Evolutionary conservation across 2,797 vertebrate genomes (phyloP).

Genomic region (Liparis tanakae): DNA sequence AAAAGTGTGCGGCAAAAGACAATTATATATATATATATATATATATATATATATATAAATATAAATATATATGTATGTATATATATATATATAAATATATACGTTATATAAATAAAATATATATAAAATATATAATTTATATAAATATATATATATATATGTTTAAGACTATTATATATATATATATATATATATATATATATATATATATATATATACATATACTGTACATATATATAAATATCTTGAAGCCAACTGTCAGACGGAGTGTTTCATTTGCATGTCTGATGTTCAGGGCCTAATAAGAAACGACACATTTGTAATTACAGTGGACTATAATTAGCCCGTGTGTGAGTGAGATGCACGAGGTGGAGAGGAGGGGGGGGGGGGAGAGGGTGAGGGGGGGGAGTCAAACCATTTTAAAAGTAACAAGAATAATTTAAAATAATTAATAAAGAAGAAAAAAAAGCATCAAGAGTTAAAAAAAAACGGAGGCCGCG

Average conservation of each 20-base stretch:
- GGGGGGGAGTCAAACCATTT: conserved; percentile 17
- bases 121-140: conserved; percentile 14
- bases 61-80: no score
- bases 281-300: conserved; percentile 65
- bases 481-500: no score
- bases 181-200: no score
- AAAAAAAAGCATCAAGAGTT: not conserved
- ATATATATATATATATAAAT: no score
- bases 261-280: conserved; percentile 64
- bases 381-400: not conserved
- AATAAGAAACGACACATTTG: conserved; percentile 80
- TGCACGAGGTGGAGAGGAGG: conserved; percentile 5
- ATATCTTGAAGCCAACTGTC: conserved; percentile 22
- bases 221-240: no score
- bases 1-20: conserved; percentile 40
- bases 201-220: no score
- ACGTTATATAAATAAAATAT: no score
- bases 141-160: no score
- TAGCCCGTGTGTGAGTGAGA: conserved; percentile 75
- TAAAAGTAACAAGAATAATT: conserved; percentile 7
- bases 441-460: not conserved
- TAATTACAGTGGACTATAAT: conserved; percentile 81
- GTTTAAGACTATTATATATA: no score
- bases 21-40: conserved; percentile 8
- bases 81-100: no score